Conservation (phyloP, 2,113 vertebrate species). For the Pteronura brasiliensis region DNA sequence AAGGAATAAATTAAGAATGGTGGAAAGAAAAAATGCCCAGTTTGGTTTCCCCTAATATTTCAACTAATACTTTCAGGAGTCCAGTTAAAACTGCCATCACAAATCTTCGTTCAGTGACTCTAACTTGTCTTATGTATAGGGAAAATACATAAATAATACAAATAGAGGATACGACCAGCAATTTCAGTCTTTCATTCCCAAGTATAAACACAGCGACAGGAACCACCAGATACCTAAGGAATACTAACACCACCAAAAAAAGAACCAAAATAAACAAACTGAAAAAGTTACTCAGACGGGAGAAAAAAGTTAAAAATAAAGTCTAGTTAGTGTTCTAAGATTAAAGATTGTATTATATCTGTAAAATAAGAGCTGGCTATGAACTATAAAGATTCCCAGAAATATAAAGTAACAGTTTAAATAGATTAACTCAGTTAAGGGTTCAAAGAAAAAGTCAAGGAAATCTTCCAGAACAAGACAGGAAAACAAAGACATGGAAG, state of each 20-base stretch:
- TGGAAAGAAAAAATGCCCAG: neutral
- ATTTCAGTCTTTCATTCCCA: neutral
- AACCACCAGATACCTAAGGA: neutral
- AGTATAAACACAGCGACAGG: neutral
- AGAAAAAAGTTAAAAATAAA: neutral
- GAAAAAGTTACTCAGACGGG: neutral
- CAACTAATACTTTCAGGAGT: neutral
- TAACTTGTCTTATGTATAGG: neutral
- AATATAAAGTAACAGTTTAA: conserved; percentile 32
- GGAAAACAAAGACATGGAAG: neutral
- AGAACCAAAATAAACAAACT: neutral
- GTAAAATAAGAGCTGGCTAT: neutral
- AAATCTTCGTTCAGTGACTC: neutral
- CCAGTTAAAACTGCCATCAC: neutral
- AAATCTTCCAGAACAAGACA: neutral
- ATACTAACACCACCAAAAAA: neutral
- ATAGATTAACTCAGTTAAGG: neutral
- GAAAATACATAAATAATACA: neutral
- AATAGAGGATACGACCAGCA: neutral
- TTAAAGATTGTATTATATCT: neutral
- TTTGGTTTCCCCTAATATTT: conserved; percentile 1
- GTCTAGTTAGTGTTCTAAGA: neutral
- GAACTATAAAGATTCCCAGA: neutral
- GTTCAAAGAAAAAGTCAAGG: neutral
- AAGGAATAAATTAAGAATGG: neutral